Conservation (phyloP, 2,888 invertebrate species). For the Chrysodeixis includens region DNA sequence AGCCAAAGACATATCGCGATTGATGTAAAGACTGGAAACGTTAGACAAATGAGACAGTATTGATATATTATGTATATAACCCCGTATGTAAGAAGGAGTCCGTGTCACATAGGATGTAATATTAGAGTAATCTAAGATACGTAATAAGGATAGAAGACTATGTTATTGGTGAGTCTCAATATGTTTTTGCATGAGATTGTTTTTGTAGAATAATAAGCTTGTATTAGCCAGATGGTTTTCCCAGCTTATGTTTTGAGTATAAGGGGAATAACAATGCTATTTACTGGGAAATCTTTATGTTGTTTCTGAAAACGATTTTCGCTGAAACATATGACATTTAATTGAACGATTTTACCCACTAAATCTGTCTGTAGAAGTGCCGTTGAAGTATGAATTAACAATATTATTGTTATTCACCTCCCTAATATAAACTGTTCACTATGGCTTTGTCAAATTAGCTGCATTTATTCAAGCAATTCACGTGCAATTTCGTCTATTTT, state of each 20-base stretch:
- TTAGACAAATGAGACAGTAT: conserved; percentile 46
- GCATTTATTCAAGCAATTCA: no score
- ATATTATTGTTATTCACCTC: no score
- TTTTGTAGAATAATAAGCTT: neutral
- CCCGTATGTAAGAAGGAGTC: conserved; percentile 55
- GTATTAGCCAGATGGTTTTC: neutral
- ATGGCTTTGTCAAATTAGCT: no score
- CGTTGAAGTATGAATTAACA: no score
- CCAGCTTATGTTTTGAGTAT: neutral
- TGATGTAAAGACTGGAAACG: conserved; percentile 78
- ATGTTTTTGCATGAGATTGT: conserved; percentile 9
- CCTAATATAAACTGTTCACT: no score
- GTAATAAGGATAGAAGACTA: conserved; percentile 33
- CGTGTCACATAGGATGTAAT: conserved; percentile 57
- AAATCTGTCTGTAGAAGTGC: no score
- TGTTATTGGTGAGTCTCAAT: conserved; percentile 43
- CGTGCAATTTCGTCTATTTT: no score
- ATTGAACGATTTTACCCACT: no score
- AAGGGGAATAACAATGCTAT: neutral
- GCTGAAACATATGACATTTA: neutral
- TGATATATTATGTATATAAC: conserved; percentile 46
- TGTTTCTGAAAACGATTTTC: neutral
- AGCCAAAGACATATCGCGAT: conserved; percentile 62
- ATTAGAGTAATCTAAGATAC: conserved; percentile 41
- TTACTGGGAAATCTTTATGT: neutral